Evolutionary conservation across 1,140 invertebrate genomes (phyloP).

Genomic region (Aphaenogaster rudis): DNA sequence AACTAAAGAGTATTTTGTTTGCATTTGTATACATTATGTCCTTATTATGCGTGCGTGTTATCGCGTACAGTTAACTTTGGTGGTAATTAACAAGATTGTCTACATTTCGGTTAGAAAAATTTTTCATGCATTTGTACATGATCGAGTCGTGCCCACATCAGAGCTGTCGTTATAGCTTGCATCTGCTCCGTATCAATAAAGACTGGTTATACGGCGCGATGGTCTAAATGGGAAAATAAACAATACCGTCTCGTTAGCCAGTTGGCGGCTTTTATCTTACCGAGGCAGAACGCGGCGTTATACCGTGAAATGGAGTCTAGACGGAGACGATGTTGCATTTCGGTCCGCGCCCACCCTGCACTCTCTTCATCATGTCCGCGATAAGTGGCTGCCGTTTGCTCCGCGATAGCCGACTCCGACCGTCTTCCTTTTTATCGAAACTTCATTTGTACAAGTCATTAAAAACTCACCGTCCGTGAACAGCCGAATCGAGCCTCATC

Average conservation of each 20-base stretch:
- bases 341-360: constrained; percentile 57
- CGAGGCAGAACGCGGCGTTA: constrained; percentile 81
- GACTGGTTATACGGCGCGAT: constrained; percentile 55
- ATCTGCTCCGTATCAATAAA: constrained; percentile 72
- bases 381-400: constrained; percentile 80
- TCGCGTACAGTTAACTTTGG: not conserved
- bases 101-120: not conserved
- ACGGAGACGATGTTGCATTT: constrained; percentile 81
- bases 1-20: constrained; percentile 17
- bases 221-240: constrained; percentile 75
- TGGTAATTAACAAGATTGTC: not conserved
- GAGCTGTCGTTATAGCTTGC: constrained; percentile 60
- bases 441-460: constrained; percentile 83
- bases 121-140: not conserved
- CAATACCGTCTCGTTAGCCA: constrained; percentile 74
- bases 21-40: not conserved
- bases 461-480: constrained; percentile 68
- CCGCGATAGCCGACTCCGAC: constrained; percentile 63
- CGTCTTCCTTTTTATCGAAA: constrained; percentile 76
- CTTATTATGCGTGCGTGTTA: not conserved
- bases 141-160: constrained; percentile 31
- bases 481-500: constrained; percentile 60
- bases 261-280: constrained; percentile 70
- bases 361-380: constrained; percentile 78
- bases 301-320: constrained; percentile 85